Percentiles rank a stretch among this genome's conserved stretches.
phyloP scores from a whole-genome alignment of 2,888 invertebrate species.

The Hydriomena furcata region DNA sequence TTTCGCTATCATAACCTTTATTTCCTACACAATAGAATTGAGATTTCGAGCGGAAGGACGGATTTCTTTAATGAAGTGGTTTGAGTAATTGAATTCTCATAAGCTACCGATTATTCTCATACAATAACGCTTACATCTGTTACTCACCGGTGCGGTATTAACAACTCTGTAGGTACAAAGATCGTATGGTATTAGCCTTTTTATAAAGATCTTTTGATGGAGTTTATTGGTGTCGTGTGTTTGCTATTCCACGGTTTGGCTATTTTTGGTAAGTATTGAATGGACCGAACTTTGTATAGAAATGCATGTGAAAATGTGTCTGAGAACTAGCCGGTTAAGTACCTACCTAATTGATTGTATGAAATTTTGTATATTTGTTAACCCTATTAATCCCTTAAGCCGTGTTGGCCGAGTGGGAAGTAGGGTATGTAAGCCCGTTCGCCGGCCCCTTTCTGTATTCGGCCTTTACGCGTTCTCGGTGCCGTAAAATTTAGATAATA shows the following conservation, averaged over 20 bases:
- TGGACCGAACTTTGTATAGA: not conserved
- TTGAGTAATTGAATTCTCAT: conserved; percentile 31
- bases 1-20: conserved; percentile 36
- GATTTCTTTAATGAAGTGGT: conserved; percentile 38
- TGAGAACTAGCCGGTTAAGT: not conserved
- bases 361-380: too few relatives aligned
- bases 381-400: too few relatives aligned
- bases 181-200: conserved; percentile 18
- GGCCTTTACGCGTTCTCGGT: too few relatives aligned
- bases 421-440: too few relatives aligned
- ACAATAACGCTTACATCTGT: conserved; percentile 12
- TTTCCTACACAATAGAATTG: conserved; percentile 19
- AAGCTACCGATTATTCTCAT: conserved; percentile 14
- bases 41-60: conserved; percentile 43
- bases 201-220: conserved; percentile 10
- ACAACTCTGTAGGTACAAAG: conserved; percentile 12
- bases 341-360: not conserved
- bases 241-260: conserved; percentile 20
- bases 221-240: conserved; percentile 21
- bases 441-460: too few relatives aligned
- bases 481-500: too few relatives aligned
- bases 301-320: conserved; percentile 9
- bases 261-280: conserved; percentile 1
- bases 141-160: conserved; percentile 11
- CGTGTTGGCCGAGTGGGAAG: too few relatives aligned